A percentile compares a stretch with the other conserved stretches of the same genome.
phyloP scores from a whole-genome alignment of 1,140 invertebrate species.

The Drosophila sp. region DNA sequence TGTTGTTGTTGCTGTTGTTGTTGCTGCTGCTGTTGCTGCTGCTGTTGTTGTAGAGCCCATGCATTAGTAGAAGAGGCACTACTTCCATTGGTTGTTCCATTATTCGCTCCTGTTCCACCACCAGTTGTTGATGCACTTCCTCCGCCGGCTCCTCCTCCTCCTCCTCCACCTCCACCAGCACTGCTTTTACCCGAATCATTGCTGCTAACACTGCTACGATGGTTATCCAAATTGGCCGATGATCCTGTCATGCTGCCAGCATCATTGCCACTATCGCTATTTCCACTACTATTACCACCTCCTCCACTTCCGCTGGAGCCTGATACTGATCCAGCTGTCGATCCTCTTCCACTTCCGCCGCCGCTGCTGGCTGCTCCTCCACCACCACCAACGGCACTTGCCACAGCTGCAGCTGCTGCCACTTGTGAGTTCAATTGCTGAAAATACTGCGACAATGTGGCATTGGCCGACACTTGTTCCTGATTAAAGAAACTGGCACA shows the following conservation, averaged over 20 bases:
- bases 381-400: slow-evolving; percentile 20
- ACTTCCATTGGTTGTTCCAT: slow-evolving; percentile 11
- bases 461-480: slow-evolving; percentile 66
- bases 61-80: background rate
- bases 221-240: slow-evolving; percentile 61
- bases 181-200: slow-evolving; percentile 74
- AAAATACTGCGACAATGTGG: slow-evolving; percentile 76
- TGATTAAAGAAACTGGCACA: slow-evolving; percentile 75
- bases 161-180: slow-evolving; percentile 19
- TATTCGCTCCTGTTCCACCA: slow-evolving; percentile 5
- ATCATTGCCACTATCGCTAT: slow-evolving; percentile 58
- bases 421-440: slow-evolving; percentile 74
- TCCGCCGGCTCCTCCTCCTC: slow-evolving; percentile 2
- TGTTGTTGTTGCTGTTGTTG: slow-evolving; percentile 68
- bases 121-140: background rate
- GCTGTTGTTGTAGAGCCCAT: slow-evolving; percentile 25
- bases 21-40: slow-evolving; percentile 55
- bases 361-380: slow-evolving; percentile 24
- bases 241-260: slow-evolving; percentile 61
- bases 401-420: slow-evolving; percentile 56
- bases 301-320: slow-evolving; percentile 2
- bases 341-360: slow-evolving; percentile 22
- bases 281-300: slow-evolving; percentile 39
- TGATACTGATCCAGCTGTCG: slow-evolving; percentile 5
- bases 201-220: slow-evolving; percentile 76